Percentiles rank a stretch among this genome's conserved stretches.
Conservation (phyloP, 2,113 vertebrate genomes). For the Ptyas mucosa region DNA sequence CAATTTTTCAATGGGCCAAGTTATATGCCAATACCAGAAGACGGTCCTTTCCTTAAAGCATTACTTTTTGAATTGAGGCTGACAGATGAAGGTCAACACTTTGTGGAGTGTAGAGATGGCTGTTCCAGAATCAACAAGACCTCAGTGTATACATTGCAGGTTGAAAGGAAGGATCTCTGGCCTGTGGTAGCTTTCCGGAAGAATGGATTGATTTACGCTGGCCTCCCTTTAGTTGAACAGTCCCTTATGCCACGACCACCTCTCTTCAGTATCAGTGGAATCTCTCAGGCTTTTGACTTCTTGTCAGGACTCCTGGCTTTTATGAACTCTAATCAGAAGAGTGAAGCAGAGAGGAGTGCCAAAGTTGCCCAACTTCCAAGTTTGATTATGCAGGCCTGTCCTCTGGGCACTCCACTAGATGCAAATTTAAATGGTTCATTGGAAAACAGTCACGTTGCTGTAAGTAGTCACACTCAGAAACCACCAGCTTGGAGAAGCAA, state of each 20-base stretch:
- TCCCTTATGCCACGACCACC: slow-evolving; percentile 75
- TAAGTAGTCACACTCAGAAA: slow-evolving; percentile 72
- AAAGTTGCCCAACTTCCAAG: slow-evolving; percentile 76
- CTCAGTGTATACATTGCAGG: slow-evolving; percentile 67
- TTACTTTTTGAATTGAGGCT: slow-evolving; percentile 82
- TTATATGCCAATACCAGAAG: slow-evolving; percentile 80
- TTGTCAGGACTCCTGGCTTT: slow-evolving; percentile 80
- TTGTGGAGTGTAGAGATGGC: slow-evolving; percentile 76
- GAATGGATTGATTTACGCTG: slow-evolving; percentile 76
- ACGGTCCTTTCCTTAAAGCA: slow-evolving; percentile 76
- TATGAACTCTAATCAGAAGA: slow-evolving; percentile 72
- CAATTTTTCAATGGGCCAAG: slow-evolving; percentile 73
- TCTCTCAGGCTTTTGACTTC: slow-evolving; percentile 84
- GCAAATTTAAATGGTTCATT: slow-evolving; percentile 64
- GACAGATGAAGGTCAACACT: slow-evolving; percentile 71
- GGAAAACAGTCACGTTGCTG: slow-evolving; percentile 62
- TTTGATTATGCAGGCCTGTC: slow-evolving; percentile 83
- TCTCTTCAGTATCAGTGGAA: slow-evolving; percentile 76
- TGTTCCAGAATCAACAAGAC: slow-evolving; percentile 77
- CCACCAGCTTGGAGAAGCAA: slow-evolving; percentile 86
- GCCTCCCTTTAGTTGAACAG: slow-evolving; percentile 84
- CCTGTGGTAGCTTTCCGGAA: slow-evolving; percentile 81
- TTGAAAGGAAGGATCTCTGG: slow-evolving; percentile 78
- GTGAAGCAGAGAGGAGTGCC: slow-evolving; percentile 69
- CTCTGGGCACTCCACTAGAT: slow-evolving; percentile 84